Evolutionary conservation across 1,140 invertebrate genomes (phyloP), one percentile per base, ranked within the genome.

Genomic region (Bombus terrestris): DNA sequence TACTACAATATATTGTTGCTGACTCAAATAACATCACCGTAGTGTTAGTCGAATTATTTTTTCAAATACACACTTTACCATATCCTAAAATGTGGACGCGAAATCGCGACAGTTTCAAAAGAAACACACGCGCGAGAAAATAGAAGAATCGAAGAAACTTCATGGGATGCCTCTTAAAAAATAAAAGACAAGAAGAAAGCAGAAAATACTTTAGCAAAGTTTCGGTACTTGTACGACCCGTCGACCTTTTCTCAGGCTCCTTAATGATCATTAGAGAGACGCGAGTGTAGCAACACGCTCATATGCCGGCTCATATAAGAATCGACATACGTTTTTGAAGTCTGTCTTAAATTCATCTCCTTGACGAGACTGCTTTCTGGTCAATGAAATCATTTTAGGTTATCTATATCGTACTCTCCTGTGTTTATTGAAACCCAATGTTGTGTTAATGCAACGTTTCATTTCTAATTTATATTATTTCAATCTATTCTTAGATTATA

Each of bases 191-290:
- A 62, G n/a, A 59, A 41, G 59, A n/a, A 57, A 32, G 12, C 28
- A 68, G 35, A 43, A 85, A 53, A 73, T 62, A 37, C 53, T 62
- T 39, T 25, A 2, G 47, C 47, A 43, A 72, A 59, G 76, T 84
- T 78, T 53, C 71, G 57, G 35, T 72, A n/a, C n/a, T 80, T 39
- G 37, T 6, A 25, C 22, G 41, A 43, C 32, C 35, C 41, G 78
- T 81, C 81, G 79, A 81, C 71, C 43, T 69, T 62, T 85, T 83
- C 15, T 64, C 59, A 57, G 74, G 39, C 80, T 83, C 35, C 76
- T 90, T 90, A 89, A 89, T 82, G 89, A 90, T 89, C 89, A 85
- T 90, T 85, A 87, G 69, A 57, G 72, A 75, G 66, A 80, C 59
- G 82, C 79, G 39, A 90, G 85, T 84, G 75, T 37, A 35, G n/a